Evolutionary conservation across 1,140 invertebrate genomes (phyloP).

Genomic region (Coboldia fuscipes): DNA sequence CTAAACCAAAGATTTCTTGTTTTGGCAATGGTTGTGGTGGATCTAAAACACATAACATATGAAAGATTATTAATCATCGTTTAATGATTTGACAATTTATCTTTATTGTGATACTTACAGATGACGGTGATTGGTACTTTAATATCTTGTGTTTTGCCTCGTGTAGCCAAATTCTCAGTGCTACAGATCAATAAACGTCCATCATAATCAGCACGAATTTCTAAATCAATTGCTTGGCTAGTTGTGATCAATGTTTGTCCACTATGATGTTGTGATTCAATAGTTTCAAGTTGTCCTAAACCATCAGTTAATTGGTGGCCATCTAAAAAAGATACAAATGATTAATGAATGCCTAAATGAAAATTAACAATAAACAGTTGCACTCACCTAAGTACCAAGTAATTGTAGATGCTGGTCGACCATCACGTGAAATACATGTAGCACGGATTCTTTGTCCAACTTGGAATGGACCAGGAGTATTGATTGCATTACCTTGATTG

Average conservation of each 20-base stretch:
- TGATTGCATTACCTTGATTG: background rate
- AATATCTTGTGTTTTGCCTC: constrained; percentile 21
- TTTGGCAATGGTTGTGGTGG: constrained; percentile 23
- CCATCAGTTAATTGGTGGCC: constrained; percentile 33
- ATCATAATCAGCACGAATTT: constrained; percentile 36
- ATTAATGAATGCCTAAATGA: constrained; percentile 4
- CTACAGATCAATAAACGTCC: constrained; percentile 37
- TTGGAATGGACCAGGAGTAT: constrained; percentile 23
- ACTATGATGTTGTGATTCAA: constrained; percentile 20
- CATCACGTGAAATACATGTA: constrained; percentile 38
- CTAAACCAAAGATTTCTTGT: constrained; percentile 40
- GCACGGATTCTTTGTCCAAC: constrained; percentile 36
- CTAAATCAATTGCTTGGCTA: constrained; percentile 36
- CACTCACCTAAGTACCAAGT: no score
- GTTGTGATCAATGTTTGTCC: constrained; percentile 27
- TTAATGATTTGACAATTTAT: background rate
- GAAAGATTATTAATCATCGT: background rate
- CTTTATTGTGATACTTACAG: constrained; percentile 26
- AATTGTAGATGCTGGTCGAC: constrained; percentile 47
- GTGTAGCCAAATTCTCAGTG: constrained; percentile 35
- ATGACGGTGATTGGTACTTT: constrained; percentile 29
- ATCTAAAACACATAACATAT: constrained; percentile 6
- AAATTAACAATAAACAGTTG: constrained; percentile 37
- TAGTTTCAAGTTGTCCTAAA: constrained; percentile 25
- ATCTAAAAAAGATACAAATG: no score